phyloP scores from a whole-genome alignment of 2,113 vertebrate genomes.

The Brachirus orientalis region DNA sequence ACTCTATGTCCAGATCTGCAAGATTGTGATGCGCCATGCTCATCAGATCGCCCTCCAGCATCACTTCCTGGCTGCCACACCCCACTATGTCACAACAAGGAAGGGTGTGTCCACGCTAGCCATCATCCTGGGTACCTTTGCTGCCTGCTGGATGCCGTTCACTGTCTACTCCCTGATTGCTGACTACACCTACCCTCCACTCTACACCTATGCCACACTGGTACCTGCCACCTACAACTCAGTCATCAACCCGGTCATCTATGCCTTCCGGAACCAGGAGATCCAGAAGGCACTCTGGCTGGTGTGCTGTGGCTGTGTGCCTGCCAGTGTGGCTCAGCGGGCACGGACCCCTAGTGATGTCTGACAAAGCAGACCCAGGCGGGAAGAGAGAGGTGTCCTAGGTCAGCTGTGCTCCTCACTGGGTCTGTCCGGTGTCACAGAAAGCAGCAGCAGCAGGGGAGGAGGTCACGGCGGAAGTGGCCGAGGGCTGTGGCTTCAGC shows the following conservation, averaged over 20 bases:
- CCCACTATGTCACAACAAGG: conserved; percentile 98
- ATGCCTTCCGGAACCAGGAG: conserved; percentile 98
- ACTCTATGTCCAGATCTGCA: conserved; percentile 98
- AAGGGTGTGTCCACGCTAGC: conserved; percentile 98
- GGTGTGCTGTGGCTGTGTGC: conserved; percentile 93
- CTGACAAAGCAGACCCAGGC: conserved; percentile 78
- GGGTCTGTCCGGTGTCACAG: conserved; percentile 38
- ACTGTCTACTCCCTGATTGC: conserved; percentile 96
- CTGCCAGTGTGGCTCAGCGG: conserved; percentile 88
- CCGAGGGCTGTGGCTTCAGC: conserved; percentile 27
- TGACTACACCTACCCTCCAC: conserved; percentile 96
- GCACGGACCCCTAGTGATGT: conserved; percentile 96
- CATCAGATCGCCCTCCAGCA: conserved; percentile 99
- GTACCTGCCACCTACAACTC: conserved; percentile 99
- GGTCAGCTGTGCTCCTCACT: conserved; percentile 65
- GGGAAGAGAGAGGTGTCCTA: conserved; percentile 55
- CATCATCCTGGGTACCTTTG: conserved; percentile 97
- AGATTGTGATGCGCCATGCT: conserved; percentile 96
- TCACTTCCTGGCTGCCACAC: conserved; percentile 97
- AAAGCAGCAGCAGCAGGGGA: conserved; percentile 45
- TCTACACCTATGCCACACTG: conserved; percentile 98
- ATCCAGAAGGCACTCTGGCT: conserved; percentile 98
- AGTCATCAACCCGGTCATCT: conserved; percentile 98
- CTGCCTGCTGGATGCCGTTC: conserved; percentile 99
- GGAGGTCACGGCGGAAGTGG: conserved; percentile 16